Evolutionary conservation across 64 coral and sea anemone species (phyloP).

Genomic region (Orbicella faveolata): DNA sequence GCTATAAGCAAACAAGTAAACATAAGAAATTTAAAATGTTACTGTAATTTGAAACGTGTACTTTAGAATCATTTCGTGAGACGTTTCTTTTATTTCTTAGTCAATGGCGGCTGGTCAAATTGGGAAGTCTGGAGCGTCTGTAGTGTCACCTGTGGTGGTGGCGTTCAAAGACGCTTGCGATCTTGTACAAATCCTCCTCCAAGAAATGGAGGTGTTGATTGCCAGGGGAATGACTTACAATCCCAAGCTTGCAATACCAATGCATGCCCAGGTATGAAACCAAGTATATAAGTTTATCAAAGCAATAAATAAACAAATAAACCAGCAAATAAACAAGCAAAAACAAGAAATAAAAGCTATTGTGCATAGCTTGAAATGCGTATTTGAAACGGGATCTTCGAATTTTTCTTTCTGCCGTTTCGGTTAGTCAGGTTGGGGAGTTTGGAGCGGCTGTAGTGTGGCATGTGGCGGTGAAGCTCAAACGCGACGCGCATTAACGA

Average conservation of each 20-base stretch:
- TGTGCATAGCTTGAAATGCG: too few species aligned
- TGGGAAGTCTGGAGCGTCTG: slow-evolving; percentile 40
- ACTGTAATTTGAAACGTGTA: too few species aligned
- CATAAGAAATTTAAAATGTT: too few species aligned
- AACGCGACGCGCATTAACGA: not conserved
- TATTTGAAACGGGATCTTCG: too few species aligned
- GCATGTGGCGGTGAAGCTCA: slow-evolving; percentile 36
- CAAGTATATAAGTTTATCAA: not conserved
- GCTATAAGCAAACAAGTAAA: too few species aligned
- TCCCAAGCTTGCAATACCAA: not conserved
- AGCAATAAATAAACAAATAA: not conserved
- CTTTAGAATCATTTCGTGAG: not conserved
- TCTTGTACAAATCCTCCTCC: slow-evolving; percentile 48
- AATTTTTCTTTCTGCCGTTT: too few species aligned
- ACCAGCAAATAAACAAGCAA: not conserved
- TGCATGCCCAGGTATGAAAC: not conserved
- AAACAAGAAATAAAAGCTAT: too few species aligned
- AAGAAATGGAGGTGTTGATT: slow-evolving; percentile 16
- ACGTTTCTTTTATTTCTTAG: not conserved
- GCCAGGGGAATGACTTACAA: slow-evolving; percentile 6
- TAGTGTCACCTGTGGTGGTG: slow-evolving; percentile 42
- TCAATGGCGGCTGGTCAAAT: slow-evolving; percentile 1
- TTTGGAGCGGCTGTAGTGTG: slow-evolving; percentile 34
- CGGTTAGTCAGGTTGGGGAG: not conserved
- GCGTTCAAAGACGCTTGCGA: slow-evolving; percentile 12